Evolutionary conservation across 2,797 vertebrate species (phyloP).

Genomic region (Yasuhikotakia modesta): DNA sequence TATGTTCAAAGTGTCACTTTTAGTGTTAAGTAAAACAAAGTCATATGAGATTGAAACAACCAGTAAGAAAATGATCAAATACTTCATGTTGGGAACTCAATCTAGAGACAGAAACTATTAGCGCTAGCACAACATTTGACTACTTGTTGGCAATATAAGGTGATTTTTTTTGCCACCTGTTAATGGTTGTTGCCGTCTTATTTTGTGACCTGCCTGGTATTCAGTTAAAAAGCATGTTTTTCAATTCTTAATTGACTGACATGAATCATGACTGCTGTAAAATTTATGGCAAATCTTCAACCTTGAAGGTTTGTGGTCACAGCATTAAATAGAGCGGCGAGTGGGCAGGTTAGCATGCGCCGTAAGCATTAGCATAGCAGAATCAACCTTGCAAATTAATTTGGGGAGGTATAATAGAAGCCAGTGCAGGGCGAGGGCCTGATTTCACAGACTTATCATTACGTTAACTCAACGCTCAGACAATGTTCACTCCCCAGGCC

Average conservation of each 20-base stretch:
- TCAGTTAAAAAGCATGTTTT: not conserved
- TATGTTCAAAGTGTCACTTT: too few species aligned
- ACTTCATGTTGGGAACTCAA: too few species aligned
- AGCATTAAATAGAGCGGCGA: slow-evolving; percentile 42
- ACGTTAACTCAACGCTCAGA: slow-evolving; percentile 66
- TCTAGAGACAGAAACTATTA: not conserved
- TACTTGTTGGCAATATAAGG: not conserved
- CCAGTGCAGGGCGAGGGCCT: slow-evolving; percentile 71
- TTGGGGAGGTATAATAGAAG: slow-evolving; percentile 80
- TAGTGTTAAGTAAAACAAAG: too few species aligned
- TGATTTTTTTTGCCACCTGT: slow-evolving; percentile 4
- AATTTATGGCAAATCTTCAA: slow-evolving; percentile 3
- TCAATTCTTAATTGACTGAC: not conserved
- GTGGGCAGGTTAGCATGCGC: slow-evolving; percentile 58
- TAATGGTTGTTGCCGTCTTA: not conserved
- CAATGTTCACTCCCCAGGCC: slow-evolving; percentile 56
- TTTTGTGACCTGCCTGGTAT: not conserved
- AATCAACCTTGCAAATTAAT: slow-evolving; percentile 80
- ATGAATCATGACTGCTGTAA: not conserved
- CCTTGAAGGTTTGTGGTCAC: slow-evolving; percentile 19
- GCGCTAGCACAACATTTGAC: not conserved
- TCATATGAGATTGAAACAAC: too few species aligned
- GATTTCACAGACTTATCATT: slow-evolving; percentile 83
- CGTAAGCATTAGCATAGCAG: slow-evolving; percentile 72
- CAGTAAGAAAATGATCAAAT: too few species aligned